These are phyloP conservation scores for Paramormyrops hopkinsi DNA, from an alignment of 2,797 vertebrate species.

Conservation along the genomic window DNA sequence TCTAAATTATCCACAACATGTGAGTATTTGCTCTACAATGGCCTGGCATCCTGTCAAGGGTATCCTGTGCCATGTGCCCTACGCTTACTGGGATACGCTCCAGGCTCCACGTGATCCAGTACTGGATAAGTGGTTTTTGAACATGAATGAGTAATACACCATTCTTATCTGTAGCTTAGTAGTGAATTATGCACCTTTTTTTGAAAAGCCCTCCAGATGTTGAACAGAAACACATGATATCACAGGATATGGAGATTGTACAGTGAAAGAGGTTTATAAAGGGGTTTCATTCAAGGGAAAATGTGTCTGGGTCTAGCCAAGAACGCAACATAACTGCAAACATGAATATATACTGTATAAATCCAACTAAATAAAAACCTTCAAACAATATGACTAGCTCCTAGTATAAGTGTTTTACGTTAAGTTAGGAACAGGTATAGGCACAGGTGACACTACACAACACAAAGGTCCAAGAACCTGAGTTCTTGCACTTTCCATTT, in stretches of 20 bases:
- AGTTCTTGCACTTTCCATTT: background rate
- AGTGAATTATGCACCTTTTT: background rate
- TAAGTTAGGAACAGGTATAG: background rate
- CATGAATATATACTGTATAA: background rate
- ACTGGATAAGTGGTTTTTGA: background rate
- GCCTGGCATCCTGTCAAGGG: background rate
- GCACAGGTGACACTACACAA: background rate
- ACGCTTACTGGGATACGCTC: background rate
- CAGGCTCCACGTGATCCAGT: background rate
- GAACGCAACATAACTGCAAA: background rate
- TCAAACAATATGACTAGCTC: background rate
- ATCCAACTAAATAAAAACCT: background rate
- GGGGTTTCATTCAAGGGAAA: background rate
- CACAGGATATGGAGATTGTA: background rate
- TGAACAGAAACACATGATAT: background rate
- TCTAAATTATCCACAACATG: background rate
- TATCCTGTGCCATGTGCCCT: background rate
- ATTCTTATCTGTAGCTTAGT: background rate
- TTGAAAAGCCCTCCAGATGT: background rate
- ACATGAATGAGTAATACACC: background rate
- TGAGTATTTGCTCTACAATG: background rate
- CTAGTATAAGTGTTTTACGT: background rate
- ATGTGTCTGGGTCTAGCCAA: background rate
- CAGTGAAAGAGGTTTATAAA: background rate
- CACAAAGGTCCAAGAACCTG: background rate